These are phyloP conservation scores for Hyperoplus lanceolatus DNA, from an alignment of 2,797 vertebrate genomes.

Conservation along the genomic window DNA sequence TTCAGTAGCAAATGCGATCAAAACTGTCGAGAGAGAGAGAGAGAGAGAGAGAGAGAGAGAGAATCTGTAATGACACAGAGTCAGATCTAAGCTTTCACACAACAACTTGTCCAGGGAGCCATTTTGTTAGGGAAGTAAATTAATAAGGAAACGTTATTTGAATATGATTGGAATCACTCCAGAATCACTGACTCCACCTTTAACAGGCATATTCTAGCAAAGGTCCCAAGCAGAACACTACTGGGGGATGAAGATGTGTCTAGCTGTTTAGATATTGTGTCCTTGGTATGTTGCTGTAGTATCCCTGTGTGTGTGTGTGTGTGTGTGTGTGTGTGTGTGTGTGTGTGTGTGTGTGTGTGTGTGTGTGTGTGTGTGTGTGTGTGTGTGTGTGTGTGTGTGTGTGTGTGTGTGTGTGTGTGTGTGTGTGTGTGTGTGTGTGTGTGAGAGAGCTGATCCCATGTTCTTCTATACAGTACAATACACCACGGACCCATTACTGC, in stretches of 20 bases:
- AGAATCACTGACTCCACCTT: no score
- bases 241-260: not conserved
- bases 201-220: no score
- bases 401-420: slow-evolving; percentile 13
- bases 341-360: not conserved
- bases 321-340: not conserved
- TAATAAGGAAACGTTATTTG: not conserved
- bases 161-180: no score
- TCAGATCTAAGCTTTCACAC: not conserved
- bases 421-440: slow-evolving; percentile 5
- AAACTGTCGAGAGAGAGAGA: no score
- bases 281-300: slow-evolving; percentile 4
- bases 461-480: slow-evolving; percentile 18
- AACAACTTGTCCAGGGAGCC: not conserved
- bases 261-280: slow-evolving; percentile 8
- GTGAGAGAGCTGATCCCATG: not conserved
- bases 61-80: no score
- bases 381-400: not conserved
- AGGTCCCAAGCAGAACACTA: not conserved
- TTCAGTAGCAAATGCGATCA: no score
- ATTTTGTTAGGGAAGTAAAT: not conserved
- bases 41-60: no score
- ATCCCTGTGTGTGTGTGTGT: not conserved
- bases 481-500: slow-evolving; percentile 56
- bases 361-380: slow-evolving; percentile 13